A percentile compares a stretch with the other conserved stretches of the same genome.
Evolutionary conservation across 2,113 vertebrate species (phyloP).

Genomic region (Notechis scutatus): DNA sequence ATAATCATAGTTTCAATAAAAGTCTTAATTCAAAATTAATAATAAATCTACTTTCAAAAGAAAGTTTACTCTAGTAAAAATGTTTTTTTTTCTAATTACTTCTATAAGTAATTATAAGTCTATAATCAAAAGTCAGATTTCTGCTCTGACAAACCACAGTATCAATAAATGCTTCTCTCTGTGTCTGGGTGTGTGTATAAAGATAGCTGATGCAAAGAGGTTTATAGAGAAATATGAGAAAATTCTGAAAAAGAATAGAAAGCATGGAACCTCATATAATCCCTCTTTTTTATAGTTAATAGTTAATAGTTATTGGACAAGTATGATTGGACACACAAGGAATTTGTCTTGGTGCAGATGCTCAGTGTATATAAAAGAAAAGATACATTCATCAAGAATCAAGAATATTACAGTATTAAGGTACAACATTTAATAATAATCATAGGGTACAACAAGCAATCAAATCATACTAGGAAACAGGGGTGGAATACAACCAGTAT

Average conservation of each 20-base stretch:
- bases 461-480: too few species aligned
- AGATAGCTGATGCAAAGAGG: background rate
- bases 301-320: too few species aligned
- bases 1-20: conserved; percentile 39
- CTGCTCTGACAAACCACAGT: background rate
- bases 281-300: background rate
- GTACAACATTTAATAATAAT: too few species aligned
- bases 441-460: too few species aligned
- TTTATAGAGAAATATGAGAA: background rate
- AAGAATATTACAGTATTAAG: too few species aligned
- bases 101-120: background rate
- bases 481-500: too few species aligned
- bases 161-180: background rate
- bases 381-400: too few species aligned
- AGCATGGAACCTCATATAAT: background rate
- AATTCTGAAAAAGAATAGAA: background rate
- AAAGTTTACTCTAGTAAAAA: background rate
- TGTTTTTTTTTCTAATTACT: background rate
- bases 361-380: too few species aligned
- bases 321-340: too few species aligned
- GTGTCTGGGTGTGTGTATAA: background rate
- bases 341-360: too few species aligned
- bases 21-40: background rate
- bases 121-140: background rate
- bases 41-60: background rate